Conservation (phyloP, 2,113 vertebrate species). For the Onychostoma macrolepis region DNA sequence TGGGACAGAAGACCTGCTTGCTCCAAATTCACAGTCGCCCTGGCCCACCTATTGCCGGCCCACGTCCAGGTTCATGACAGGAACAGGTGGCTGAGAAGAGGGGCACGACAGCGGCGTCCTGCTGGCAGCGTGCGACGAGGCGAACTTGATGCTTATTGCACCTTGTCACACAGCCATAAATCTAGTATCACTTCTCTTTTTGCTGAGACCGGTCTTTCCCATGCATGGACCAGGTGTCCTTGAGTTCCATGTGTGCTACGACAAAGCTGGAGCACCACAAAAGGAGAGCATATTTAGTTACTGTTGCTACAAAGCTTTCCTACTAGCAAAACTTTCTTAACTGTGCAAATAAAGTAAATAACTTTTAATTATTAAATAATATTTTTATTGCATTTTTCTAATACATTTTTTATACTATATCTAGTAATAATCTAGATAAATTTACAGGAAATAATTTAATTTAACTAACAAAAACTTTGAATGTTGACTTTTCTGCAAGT, state of each 20-base stretch:
- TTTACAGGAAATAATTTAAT: too few species aligned
- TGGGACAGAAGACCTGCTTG: not conserved
- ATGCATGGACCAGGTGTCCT: not conserved
- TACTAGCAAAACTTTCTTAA: too few species aligned
- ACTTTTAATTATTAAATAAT: too few species aligned
- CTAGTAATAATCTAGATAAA: too few species aligned
- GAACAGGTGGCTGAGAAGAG: constrained; percentile 27
- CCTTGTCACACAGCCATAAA: constrained; percentile 20
- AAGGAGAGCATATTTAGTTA: not conserved
- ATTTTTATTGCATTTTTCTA: too few species aligned
- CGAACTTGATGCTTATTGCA: constrained; percentile 26
- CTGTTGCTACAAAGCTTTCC: too few species aligned
- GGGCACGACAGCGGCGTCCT: not conserved
- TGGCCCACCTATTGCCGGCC: constrained; percentile 8
- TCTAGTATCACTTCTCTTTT: constrained; percentile 6
- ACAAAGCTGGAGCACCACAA: not conserved
- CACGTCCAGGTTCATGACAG: constrained; percentile 20
- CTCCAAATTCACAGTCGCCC: not conserved
- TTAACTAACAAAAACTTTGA: too few species aligned
- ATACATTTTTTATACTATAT: too few species aligned
- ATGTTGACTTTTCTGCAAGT: too few species aligned
- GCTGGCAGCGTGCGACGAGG: not conserved
- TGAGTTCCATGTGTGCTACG: not conserved
- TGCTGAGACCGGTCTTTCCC: not conserved
- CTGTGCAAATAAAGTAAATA: too few species aligned